Base-by-base conservation (phyloP, 2,888 invertebrate species). In the Phengaris alcon region DNA sequence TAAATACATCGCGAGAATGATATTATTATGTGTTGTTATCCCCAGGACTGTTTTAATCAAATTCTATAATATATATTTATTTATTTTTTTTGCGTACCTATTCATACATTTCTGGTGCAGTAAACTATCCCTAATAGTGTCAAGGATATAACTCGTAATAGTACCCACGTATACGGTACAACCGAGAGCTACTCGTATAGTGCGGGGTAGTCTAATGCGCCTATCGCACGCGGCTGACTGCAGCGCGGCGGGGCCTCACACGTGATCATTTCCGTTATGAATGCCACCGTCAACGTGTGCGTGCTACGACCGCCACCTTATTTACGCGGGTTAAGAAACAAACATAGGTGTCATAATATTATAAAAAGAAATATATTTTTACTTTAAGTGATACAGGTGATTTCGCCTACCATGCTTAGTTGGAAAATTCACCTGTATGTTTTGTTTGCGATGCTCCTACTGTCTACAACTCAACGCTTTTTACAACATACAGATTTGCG, bases 241-340 rank as follows among this genome's bases (percentile, higher is more conserved):
- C 77, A 78, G 80, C 81, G 81, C 77, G 78, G 80, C 81, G 83
- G 81, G 81, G 81, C 83, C 86, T 86, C 86, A 85, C 87, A 87
- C 86, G 86, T 88, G 88, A 88, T 88, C 85, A 87, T 87, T 88
- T 88, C 86, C 85, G 84, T 86, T 87, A 86, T 85, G 85, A 88
- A 85, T 82, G 84, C 85, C 87, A 87, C 22, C 22, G 22, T 22
- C 22, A 22, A 22, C 84, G 86, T 86, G 84, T 85, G 83, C 82
- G 83, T 82, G 83, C 80, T 82, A 81, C 83, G 82, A 82, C 79
- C 80, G 81, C 82, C 81, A 80, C 80, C 80, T 82, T 85, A 84
- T 87, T 85, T 86, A 87, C 84, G 83, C 79, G 78, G 79, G 80
- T 80, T 80, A 72, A 64, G 64, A 64, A 10, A 52, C 2, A 52